phyloP scores from a whole-genome alignment of 2,113 vertebrate species.

The Grammomys dolichurus region DNA sequence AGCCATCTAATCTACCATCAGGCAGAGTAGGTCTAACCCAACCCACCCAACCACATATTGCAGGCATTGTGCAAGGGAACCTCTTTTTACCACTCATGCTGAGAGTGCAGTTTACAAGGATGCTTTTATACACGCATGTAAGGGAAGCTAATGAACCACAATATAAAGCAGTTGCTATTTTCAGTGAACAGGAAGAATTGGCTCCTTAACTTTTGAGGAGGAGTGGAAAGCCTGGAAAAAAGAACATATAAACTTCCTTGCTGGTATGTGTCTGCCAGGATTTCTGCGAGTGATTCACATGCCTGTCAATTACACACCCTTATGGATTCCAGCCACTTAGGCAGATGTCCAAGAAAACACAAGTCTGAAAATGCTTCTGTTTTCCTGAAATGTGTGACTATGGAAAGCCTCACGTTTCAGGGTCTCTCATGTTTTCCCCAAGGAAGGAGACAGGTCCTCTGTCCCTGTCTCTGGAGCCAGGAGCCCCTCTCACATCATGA shows the following conservation, averaged over 20 bases:
- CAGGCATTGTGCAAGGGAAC: constrained; percentile 9
- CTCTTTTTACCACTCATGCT: constrained; percentile 9
- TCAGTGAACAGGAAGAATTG: constrained; percentile 68
- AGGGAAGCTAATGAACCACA: constrained; percentile 61
- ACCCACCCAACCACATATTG: neutral
- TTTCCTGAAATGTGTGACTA: constrained; percentile 71
- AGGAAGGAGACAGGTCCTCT: constrained; percentile 14
- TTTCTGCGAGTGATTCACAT: constrained; percentile 80
- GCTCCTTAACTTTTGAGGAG: constrained; percentile 63
- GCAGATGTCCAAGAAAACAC: constrained; percentile 83
- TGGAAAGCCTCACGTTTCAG: constrained; percentile 30
- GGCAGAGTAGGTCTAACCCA: constrained; percentile 36
- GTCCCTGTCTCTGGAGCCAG: constrained; percentile 11
- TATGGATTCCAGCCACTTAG: constrained; percentile 77
- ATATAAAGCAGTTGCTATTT: constrained; percentile 66
- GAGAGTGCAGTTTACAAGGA: constrained; percentile 23
- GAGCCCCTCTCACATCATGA: neutral
- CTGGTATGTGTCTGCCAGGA: constrained; percentile 45
- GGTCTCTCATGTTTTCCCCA: neutral
- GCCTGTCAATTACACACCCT: constrained; percentile 81
- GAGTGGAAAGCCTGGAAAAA: constrained; percentile 33
- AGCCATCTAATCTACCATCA: constrained; percentile 63
- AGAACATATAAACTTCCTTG: neutral
- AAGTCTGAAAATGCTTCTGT: constrained; percentile 84
- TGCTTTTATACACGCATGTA: neutral